Conservation (phyloP, 2,797 vertebrate species). For the Sphaeramia orbicularis region DNA sequence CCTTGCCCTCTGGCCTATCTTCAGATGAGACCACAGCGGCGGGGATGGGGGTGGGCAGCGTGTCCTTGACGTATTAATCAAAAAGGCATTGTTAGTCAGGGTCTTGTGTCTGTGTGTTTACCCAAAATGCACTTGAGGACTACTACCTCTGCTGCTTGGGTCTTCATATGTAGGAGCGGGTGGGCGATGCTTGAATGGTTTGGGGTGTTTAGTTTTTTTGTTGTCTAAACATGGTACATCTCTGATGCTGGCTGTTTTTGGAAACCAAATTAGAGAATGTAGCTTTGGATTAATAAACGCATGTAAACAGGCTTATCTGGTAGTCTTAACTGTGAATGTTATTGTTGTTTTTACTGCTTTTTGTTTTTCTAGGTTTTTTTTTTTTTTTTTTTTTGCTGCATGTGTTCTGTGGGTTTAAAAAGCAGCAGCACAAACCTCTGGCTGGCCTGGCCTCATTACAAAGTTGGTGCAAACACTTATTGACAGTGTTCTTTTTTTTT, state of each 20-base stretch:
- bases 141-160: constrained; percentile 66
- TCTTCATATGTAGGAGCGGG: constrained; percentile 58
- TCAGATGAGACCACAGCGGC: constrained; percentile 63
- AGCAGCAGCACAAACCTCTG: constrained; percentile 76
- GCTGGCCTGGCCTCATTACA: constrained; percentile 87
- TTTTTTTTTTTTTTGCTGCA: constrained; percentile 58
- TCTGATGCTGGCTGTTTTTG: constrained; percentile 59
- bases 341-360: constrained; percentile 49
- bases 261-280: constrained; percentile 67
- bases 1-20: constrained; percentile 81
- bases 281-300: constrained; percentile 72
- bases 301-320: constrained; percentile 74
- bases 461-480: constrained; percentile 97
- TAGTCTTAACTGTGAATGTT: constrained; percentile 86
- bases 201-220: constrained; percentile 24
- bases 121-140: constrained; percentile 72
- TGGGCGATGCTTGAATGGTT: constrained; percentile 51
- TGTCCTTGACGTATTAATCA: constrained; percentile 80
- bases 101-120: constrained; percentile 72
- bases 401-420: constrained; percentile 73
- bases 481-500: constrained; percentile 95
- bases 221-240: constrained; percentile 61
- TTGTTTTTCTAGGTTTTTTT: no score
- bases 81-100: constrained; percentile 77
- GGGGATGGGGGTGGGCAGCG: constrained; percentile 60